Evolutionary conservation across 2,888 invertebrate genomes (phyloP).

Genomic region (Furcula furcula): DNA sequence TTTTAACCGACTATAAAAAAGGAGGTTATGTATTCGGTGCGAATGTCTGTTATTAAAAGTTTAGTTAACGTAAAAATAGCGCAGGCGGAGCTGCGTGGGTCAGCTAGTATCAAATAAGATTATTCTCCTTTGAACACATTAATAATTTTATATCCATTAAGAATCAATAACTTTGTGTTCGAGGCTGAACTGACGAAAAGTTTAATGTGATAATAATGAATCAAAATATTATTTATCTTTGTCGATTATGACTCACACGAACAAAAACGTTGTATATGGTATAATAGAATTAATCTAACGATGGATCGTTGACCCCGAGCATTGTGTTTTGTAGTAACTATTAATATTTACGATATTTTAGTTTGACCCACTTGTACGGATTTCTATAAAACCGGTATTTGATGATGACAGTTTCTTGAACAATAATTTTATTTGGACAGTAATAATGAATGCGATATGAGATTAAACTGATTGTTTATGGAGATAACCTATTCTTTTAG

Average conservation of each 20-base stretch:
- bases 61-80: too few relatives aligned
- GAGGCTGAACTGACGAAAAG: neutral
- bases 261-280: conserved; percentile 13
- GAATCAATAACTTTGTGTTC: conserved; percentile 1
- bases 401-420: too few relatives aligned
- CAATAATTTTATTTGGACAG: too few relatives aligned
- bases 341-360: conserved; percentile 14
- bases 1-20: too few relatives aligned
- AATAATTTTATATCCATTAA: neutral
- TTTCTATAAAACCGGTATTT: conserved; percentile 10
- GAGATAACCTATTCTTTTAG: too few relatives aligned
- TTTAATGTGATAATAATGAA: conserved; percentile 3
- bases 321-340: conserved; percentile 5
- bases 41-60: too few relatives aligned
- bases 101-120: too few relatives aligned
- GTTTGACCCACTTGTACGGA: conserved; percentile 19
- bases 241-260: neutral
- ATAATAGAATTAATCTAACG: conserved; percentile 11
- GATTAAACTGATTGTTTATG: too few relatives aligned
- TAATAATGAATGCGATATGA: too few relatives aligned
- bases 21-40: too few relatives aligned
- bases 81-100: too few relatives aligned
- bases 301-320: conserved; percentile 24
- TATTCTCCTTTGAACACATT: neutral
- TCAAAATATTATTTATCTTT: neutral